Evolutionary conservation across 2,113 vertebrate genomes (phyloP).

Genomic region (Ibidorhyncha struthersii): DNA sequence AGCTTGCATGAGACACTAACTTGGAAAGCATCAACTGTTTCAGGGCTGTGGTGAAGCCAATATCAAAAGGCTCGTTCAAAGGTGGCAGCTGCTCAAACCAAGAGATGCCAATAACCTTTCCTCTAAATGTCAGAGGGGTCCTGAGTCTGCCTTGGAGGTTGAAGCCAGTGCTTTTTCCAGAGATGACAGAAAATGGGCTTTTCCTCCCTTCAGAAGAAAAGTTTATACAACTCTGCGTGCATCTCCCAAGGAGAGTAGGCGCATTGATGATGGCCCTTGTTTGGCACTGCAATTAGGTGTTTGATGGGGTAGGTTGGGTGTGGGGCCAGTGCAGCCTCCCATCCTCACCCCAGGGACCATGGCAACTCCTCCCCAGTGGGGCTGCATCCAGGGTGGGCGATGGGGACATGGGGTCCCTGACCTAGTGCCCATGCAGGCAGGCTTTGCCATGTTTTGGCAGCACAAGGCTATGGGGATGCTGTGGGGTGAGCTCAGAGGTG

Average conservation of each 20-base stretch:
- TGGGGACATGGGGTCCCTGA: background rate
- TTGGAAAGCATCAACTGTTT: background rate
- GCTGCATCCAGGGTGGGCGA: background rate
- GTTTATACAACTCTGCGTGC: background rate
- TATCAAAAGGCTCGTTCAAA: background rate
- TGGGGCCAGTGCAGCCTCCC: no score
- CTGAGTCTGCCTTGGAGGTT: background rate
- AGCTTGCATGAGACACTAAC: background rate
- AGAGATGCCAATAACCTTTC: background rate
- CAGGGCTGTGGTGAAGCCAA: background rate
- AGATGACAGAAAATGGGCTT: background rate
- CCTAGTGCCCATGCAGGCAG: rapidly evolving
- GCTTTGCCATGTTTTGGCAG: background rate
- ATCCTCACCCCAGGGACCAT: background rate
- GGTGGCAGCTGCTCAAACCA: background rate
- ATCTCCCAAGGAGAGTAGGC: background rate
- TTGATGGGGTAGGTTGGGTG: background rate
- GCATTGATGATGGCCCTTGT: background rate
- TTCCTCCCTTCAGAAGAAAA: background rate
- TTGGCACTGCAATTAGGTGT: rapidly evolving
- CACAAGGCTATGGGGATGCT: background rate
- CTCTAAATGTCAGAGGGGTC: background rate
- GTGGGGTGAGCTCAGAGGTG: background rate
- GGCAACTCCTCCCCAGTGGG: background rate
- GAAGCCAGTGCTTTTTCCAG: background rate